Conservation (phyloP, 2,888 invertebrate species). For the Cantharis rufa region DNA sequence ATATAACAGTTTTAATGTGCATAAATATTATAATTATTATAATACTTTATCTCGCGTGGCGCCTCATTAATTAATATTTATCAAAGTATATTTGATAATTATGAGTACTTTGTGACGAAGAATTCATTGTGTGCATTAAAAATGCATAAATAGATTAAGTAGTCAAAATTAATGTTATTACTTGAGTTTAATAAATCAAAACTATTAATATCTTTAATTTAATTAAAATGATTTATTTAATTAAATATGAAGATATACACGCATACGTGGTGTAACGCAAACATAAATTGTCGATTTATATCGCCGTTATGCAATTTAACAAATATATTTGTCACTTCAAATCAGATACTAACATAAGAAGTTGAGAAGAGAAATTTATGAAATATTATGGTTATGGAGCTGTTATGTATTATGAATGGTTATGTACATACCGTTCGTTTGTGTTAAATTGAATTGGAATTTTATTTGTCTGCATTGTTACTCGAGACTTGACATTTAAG, state of each 20-base stretch:
- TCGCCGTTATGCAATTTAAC: conserved; percentile 8
- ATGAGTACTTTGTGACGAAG: neutral
- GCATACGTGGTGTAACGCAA: neutral
- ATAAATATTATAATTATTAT: neutral
- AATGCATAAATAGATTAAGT: neutral
- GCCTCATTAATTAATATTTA: neutral
- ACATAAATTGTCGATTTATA: neutral
- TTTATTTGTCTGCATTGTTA: conserved; percentile 15
- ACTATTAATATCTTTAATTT: neutral
- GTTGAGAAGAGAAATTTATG: neutral
- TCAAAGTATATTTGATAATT: neutral
- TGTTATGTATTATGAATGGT: neutral
- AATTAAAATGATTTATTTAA: neutral
- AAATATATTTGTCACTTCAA: conserved; percentile 25
- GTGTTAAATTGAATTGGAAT: conserved; percentile 23
- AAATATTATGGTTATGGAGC: neutral
- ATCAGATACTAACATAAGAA: conserved; percentile 14
- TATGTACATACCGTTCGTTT: conserved; percentile 16
- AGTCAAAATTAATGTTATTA: neutral
- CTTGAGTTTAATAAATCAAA: neutral
- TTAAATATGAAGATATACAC: neutral
- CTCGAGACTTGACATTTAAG: neutral
- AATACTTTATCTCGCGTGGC: neutral
- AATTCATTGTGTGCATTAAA: neutral
- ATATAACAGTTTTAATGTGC: neutral